These are phyloP conservation scores for Jordanella pulchra DNA, from an alignment of 2,797 vertebrate genomes.

Conservation along the genomic window DNA sequence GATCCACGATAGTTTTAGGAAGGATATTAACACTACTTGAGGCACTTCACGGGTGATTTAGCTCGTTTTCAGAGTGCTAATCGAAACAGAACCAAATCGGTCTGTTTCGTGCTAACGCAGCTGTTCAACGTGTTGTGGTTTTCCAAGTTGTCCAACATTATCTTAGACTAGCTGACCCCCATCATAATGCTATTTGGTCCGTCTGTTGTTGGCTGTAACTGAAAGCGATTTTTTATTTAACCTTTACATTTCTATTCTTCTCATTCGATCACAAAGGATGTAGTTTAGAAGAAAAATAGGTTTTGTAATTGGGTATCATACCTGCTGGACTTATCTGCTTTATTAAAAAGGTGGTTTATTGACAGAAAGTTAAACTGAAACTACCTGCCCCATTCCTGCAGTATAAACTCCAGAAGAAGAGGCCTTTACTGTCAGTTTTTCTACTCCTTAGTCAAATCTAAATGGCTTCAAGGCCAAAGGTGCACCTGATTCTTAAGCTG, in stretches of 20 bases:
- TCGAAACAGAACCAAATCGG: slow-evolving; percentile 35
- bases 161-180: neutral
- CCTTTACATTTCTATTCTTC: neutral
- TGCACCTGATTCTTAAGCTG: too few species aligned
- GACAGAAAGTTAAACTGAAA: slow-evolving; percentile 21
- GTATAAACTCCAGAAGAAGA: slow-evolving; percentile 4
- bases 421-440: neutral
- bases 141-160: neutral
- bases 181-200: neutral
- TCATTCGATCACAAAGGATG: neutral
- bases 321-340: slow-evolving; percentile 16
- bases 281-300: neutral
- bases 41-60: neutral
- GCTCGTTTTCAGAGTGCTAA: slow-evolving; percentile 30
- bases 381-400: slow-evolving; percentile 27
- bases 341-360: slow-evolving; percentile 6
- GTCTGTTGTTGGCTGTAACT: neutral
- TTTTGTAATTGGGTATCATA: slow-evolving; percentile 22
- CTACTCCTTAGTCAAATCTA: neutral
- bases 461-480: neutral
- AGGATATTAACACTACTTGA: accelerated
- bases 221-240: neutral
- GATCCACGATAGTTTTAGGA: neutral
- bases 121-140: neutral
- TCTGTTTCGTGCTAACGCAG: slow-evolving; percentile 1